A percentile compares a stretch with the other conserved stretches of the same genome.
Conservation (phyloP, 1,140 invertebrate genomes). For the Aporrectodea caliginosa region DNA sequence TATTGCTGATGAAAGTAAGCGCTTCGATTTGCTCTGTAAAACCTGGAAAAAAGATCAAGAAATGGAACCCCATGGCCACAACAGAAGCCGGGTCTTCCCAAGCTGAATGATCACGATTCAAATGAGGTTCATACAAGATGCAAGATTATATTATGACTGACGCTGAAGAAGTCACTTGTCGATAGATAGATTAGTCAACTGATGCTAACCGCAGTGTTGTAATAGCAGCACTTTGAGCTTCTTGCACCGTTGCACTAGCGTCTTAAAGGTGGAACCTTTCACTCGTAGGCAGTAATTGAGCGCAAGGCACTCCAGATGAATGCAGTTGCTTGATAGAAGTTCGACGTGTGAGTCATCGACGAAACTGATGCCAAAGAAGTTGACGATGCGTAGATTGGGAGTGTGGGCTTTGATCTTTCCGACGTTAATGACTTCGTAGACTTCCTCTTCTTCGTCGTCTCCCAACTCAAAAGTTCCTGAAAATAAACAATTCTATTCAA, state of each 20-base stretch:
- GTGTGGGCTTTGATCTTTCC: slow-evolving; percentile 69
- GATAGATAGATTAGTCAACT: no score
- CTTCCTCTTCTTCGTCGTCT: slow-evolving; percentile 95
- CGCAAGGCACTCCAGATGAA: slow-evolving; percentile 89
- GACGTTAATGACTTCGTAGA: slow-evolving; percentile 99
- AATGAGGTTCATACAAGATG: no score
- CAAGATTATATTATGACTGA: no score
- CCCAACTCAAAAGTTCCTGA: slow-evolving; percentile 98
- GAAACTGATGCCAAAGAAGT: slow-evolving; percentile 85
- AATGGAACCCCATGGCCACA: no score
- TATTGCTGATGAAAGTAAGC: no score
- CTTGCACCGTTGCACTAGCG: slow-evolving; percentile 86
- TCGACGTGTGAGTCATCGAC: slow-evolving; percentile 98
- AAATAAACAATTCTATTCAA: no score
- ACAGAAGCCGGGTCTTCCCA: no score
- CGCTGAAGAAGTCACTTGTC: no score
- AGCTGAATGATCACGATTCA: no score
- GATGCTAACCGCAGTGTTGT: slow-evolving; percentile 81
- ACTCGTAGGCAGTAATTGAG: slow-evolving; percentile 96
- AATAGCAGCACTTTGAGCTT: slow-evolving; percentile 87
- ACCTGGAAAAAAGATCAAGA: no score
- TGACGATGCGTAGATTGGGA: slow-evolving; percentile 66
- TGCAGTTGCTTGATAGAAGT: slow-evolving; percentile 71
- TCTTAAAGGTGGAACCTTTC: slow-evolving; percentile 92
- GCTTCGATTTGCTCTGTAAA: no score